Evolutionary conservation across 2,113 vertebrate genomes (phyloP).

Genomic region (Pithys albifrons): DNA sequence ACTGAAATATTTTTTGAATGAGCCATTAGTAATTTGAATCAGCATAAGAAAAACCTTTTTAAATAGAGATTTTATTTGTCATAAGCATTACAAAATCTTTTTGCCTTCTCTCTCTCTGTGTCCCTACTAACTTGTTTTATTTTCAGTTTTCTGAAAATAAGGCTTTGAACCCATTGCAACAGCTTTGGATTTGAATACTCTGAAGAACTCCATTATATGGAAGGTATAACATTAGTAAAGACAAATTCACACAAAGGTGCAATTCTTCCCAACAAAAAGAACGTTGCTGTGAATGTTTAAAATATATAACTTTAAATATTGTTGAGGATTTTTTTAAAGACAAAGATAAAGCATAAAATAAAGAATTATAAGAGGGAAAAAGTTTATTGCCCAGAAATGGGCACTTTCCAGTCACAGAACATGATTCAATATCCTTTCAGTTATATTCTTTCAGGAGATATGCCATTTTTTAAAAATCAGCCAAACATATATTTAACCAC

Average conservation of each 20-base stretch:
- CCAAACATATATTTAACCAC: accelerated
- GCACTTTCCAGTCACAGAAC: background rate
- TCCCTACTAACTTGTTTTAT: background rate
- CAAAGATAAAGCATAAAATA: background rate
- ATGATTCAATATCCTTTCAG: background rate
- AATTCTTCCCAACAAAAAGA: background rate
- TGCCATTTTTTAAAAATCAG: background rate
- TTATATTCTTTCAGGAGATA: background rate
- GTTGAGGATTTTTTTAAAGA: background rate
- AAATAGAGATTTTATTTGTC: background rate
- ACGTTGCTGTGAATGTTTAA: background rate
- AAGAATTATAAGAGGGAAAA: background rate
- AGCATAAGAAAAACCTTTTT: background rate
- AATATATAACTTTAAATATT: background rate
- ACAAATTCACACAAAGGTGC: background rate
- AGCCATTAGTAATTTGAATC: background rate
- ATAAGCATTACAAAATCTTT: background rate
- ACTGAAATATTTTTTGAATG: background rate
- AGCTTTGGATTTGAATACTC: background rate
- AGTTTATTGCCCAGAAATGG: background rate
- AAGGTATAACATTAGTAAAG: background rate
- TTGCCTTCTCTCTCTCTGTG: background rate
- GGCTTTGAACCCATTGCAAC: background rate
- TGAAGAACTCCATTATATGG: background rate
- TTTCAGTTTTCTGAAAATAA: background rate